Percentiles rank a stretch among this genome's conserved stretches.
Evolutionary conservation across 1,140 invertebrate species (phyloP).

Genomic region (Macrostomum lignano): DNA sequence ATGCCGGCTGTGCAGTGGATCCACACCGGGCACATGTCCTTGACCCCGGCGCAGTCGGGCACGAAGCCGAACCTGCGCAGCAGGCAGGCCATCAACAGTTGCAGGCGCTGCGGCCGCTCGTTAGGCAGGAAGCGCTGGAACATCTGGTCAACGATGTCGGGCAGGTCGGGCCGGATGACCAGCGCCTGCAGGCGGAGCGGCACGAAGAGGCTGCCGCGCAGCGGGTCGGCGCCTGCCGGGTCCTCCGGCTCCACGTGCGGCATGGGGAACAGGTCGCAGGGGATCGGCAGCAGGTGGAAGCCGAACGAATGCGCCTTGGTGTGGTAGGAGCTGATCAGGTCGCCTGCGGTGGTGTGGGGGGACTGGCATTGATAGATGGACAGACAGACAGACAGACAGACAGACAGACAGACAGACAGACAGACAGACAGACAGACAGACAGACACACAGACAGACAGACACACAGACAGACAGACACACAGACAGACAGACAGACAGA

Average conservation of each 20-base stretch:
- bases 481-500: no score
- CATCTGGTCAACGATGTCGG: slow-evolving; percentile 1
- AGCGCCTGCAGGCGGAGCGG: slow-evolving; percentile 31
- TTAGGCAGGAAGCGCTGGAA: not conserved
- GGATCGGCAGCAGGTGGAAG: slow-evolving; percentile 61
- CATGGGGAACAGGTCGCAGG: slow-evolving; percentile 67
- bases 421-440: no score
- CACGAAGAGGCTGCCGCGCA: slow-evolving; percentile 74
- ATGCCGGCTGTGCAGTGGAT: slow-evolving; percentile 72
- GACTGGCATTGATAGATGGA: slow-evolving; percentile 7
- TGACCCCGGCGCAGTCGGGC: slow-evolving; percentile 7
- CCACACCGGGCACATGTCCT: slow-evolving; percentile 32
- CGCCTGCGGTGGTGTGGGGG: slow-evolving; percentile 10
- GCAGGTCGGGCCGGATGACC: not conserved
- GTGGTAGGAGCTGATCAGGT: slow-evolving; percentile 15
- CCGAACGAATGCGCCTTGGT: slow-evolving; percentile 16
- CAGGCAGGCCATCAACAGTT: slow-evolving; percentile 10
- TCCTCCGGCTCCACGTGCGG: no score
- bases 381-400: no score
- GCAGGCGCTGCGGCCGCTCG: slow-evolving; percentile 5
- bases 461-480: no score
- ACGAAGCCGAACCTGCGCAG: slow-evolving; percentile 9
- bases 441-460: no score
- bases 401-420: no score
- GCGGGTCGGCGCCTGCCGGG: slow-evolving; percentile 66